Evolutionary conservation across 2,797 vertebrate species (phyloP).

Genomic region (Ptychobarbus kaznakovi): DNA sequence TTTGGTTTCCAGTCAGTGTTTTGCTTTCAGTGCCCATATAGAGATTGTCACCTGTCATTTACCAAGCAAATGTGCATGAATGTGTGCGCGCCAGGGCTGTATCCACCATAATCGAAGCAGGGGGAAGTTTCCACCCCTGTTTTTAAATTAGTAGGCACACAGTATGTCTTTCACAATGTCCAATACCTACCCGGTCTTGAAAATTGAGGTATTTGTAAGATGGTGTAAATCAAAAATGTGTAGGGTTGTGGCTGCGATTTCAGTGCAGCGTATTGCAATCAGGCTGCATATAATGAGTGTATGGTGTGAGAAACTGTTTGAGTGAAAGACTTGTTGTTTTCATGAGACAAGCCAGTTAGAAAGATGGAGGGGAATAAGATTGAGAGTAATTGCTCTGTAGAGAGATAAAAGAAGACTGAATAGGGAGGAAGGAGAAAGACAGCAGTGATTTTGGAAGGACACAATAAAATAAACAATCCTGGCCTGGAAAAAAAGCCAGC

Average conservation of each 20-base stretch:
- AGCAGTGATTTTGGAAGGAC: conserved; percentile 37
- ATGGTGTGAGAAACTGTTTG: conserved; percentile 28
- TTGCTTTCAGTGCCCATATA: conserved; percentile 59
- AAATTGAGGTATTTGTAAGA: neutral
- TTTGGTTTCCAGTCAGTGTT: conserved; percentile 60
- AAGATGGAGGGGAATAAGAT: conserved; percentile 23
- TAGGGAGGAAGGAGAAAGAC: conserved; percentile 30
- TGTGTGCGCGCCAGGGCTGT: conserved; percentile 1
- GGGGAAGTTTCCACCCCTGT: neutral
- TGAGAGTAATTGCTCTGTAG: conserved; percentile 38
- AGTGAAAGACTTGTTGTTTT: conserved; percentile 48
- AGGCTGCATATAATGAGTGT: conserved; percentile 31
- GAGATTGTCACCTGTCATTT: conserved; percentile 65
- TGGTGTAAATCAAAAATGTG: neutral
- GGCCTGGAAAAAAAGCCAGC: neutral
- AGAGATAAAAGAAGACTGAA: conserved; percentile 40
- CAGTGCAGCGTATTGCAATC: neutral
- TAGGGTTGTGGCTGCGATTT: neutral
- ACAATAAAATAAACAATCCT: conserved; percentile 19
- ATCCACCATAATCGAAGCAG: neutral
- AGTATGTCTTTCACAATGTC: neutral
- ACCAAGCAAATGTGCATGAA: conserved; percentile 38
- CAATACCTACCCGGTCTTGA: neutral
- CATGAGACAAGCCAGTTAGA: conserved; percentile 34
- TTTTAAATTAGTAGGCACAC: neutral